Evolutionary conservation across 2,797 vertebrate genomes (phyloP), one percentile per base, ranked within the genome.

Genomic region (Galago senegalensis): DNA sequence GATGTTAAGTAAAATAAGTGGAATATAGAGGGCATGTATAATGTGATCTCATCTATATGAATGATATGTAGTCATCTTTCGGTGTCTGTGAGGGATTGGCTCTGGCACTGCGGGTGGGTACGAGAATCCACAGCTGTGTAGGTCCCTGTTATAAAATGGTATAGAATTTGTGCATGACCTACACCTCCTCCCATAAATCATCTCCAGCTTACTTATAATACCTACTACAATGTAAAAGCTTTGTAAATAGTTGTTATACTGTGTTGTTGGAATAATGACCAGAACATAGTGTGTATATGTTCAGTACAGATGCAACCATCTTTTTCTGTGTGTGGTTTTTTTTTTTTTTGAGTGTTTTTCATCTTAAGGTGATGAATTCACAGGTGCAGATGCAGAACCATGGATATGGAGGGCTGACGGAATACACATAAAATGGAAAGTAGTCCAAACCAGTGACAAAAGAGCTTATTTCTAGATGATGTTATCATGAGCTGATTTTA

Each of bases 1-100:
- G 65, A 60, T 85, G 53, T 79, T 83, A 60, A 91, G 63, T 87
- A 84, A 92, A 92, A 79, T 86, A 89, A 91, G 25, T 89, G 53
- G 29, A 46, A 82, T 72, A 29, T 56, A 86, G 69, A 61, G 63
- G 87, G 7, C 40, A 27, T n/a, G 4, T 72, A 3, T 67, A 76
- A 60, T 85, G 18, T 58, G 70, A 37, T 92, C 93, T 92, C 12
- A 37, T 1, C 93, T 73, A 46, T 17, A 2, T 91, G 77, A 87
- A 94, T 70, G 79, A 27, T 73, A 29, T 75, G 3, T 7, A 8
- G 13, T 58, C 53, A 53, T 37, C 53, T n/a, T n/a, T 58, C 34
- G 13, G n/a, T 25, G 34, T 80, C 77, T 34, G 34, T 56, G n/a
- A n/a, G 53, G 77, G 77, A 37, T 37, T 37, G 53, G 53, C n/a